Percentiles rank a stretch among this genome's conserved stretches.
Conservation (phyloP, 2,113 vertebrate genomes). For the Proterorhinus semilunaris region DNA sequence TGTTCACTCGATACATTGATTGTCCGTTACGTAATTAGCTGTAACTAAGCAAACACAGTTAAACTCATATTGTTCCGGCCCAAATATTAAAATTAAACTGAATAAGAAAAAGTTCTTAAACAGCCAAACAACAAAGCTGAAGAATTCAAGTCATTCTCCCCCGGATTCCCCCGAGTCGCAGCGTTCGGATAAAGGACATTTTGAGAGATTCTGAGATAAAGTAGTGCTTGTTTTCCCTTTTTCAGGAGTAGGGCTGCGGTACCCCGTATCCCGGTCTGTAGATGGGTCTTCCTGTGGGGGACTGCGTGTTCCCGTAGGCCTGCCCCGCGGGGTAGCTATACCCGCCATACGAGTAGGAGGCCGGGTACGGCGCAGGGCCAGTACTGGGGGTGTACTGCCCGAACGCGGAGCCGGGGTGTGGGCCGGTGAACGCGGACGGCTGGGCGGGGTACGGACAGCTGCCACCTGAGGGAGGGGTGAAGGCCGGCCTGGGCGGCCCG, state of each 20-base stretch:
- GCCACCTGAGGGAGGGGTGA: slow-evolving; percentile 30
- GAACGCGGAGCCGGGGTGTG: slow-evolving; percentile 70
- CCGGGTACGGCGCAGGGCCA: slow-evolving; percentile 60
- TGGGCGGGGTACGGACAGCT: slow-evolving; percentile 75
- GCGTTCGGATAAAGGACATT: neutral
- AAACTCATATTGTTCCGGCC: too few species aligned
- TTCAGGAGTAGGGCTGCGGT: slow-evolving; percentile 77
- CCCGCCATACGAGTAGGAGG: slow-evolving; percentile 69
- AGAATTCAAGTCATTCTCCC: neutral
- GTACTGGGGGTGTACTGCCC: slow-evolving; percentile 69
- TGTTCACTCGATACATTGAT: too few species aligned
- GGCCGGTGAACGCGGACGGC: slow-evolving; percentile 63
- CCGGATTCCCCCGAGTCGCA: neutral
- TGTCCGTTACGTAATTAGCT: too few species aligned
- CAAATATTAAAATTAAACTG: too few species aligned
- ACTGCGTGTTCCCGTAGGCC: slow-evolving; percentile 63
- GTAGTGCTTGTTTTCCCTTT: slow-evolving; percentile 18
- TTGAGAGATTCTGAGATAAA: slow-evolving; percentile 8
- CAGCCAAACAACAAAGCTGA: too few species aligned
- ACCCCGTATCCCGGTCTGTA: slow-evolving; percentile 77
- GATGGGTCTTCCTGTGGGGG: slow-evolving; percentile 69
- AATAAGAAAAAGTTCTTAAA: too few species aligned
- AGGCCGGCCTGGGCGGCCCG: slow-evolving; percentile 49
- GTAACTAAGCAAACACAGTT: too few species aligned
- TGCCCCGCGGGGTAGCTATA: slow-evolving; percentile 72